Percentiles rank a stretch among this genome's conserved stretches.
These are phyloP conservation scores for Nylanderia fulva DNA, from an alignment of 1,140 invertebrate species.

Conservation along the genomic window DNA sequence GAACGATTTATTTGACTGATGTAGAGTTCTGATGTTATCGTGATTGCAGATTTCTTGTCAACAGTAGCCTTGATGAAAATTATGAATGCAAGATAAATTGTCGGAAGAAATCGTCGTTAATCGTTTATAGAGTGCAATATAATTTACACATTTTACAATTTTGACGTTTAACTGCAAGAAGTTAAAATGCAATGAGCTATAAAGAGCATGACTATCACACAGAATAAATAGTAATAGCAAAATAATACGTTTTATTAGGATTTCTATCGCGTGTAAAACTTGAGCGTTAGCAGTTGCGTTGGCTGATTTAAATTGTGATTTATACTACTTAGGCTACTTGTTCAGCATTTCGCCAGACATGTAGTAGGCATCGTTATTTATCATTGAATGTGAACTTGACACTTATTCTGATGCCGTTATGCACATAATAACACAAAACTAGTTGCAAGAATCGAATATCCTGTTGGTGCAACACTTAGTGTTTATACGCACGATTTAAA, in stretches of 20 bases:
- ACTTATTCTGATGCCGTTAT: constrained; percentile 53
- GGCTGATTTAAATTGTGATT: constrained; percentile 36
- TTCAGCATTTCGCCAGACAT: not conserved
- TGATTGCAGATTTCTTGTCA: constrained; percentile 9
- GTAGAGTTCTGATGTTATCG: constrained; percentile 17
- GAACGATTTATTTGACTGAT: constrained; percentile 21
- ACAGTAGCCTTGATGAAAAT: not conserved
- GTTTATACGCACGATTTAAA: constrained; percentile 20
- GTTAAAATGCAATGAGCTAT: not conserved
- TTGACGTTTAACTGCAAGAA: not conserved
- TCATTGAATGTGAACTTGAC: constrained; percentile 69
- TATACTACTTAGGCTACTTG: not conserved
- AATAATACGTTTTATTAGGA: not conserved
- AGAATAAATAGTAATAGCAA: not conserved
- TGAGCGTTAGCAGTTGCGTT: not conserved
- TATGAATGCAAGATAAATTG: not conserved
- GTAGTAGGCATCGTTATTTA: constrained; percentile 47
- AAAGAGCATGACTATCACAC: not conserved
- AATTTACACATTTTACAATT: not conserved
- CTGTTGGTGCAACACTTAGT: constrained; percentile 35
- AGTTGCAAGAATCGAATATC: constrained; percentile 57
- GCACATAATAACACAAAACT: constrained; percentile 29
- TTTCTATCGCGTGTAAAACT: not conserved
- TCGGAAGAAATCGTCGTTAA: not conserved
- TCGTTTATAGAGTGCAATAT: not conserved